Evolutionary conservation across 2,888 invertebrate genomes (phyloP).

Genomic region (Yponomeuta evonymella): DNA sequence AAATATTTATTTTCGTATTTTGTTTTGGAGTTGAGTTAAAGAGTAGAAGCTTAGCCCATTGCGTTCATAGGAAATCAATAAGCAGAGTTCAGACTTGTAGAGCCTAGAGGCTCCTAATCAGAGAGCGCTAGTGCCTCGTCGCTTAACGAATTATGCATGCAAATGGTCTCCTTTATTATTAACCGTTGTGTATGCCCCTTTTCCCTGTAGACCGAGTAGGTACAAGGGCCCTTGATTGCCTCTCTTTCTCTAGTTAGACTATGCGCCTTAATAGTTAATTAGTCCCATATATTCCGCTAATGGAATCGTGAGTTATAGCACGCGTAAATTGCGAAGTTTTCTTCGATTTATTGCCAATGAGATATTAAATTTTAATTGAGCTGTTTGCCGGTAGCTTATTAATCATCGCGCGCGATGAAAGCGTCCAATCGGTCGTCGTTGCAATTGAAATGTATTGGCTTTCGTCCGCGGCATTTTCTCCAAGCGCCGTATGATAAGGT

Average conservation of each 20-base stretch:
- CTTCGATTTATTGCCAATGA: constrained; percentile 4
- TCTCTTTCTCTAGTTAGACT: constrained; percentile 22
- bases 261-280: constrained; percentile 22
- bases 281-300: constrained; percentile 19
- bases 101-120: constrained; percentile 19
- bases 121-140: constrained; percentile 28
- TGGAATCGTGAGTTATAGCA: constrained; percentile 22
- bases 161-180: constrained; percentile 43
- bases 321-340: constrained; percentile 11
- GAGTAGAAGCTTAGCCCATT: neutral
- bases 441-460: constrained; percentile 47
- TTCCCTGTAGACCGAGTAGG: neutral
- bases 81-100: neutral
- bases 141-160: constrained; percentile 35
- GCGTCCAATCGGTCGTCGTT: constrained; percentile 43
- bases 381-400: constrained; percentile 25
- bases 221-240: constrained; percentile 4
- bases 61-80: neutral
- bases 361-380: constrained; percentile 11
- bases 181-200: constrained; percentile 21
- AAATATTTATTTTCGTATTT: too few species aligned
- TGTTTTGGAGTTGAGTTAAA: too few species aligned
- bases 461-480: constrained; percentile 64
- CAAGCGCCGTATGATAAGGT: constrained; percentile 60
- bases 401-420: constrained; percentile 50